phyloP scores from a whole-genome alignment of 2,113 vertebrate species.

The Syngnathus typhle region DNA sequence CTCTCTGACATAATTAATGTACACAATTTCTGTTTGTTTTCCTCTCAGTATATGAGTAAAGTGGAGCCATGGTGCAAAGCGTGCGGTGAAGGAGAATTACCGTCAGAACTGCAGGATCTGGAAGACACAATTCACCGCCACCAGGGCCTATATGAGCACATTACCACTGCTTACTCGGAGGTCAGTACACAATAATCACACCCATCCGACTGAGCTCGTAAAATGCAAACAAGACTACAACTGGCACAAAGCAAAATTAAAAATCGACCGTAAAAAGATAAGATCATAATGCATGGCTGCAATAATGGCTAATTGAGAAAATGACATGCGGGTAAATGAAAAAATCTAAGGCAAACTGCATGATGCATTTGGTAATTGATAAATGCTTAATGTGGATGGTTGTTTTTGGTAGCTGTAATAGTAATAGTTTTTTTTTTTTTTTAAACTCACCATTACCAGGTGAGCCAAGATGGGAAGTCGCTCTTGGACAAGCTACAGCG shows the following conservation, averaged over 20 bases:
- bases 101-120: conserved; percentile 93
- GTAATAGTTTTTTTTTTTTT: no score
- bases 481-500: conserved; percentile 93
- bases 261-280: neutral
- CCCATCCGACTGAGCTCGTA: neutral
- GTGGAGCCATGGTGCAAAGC: conserved; percentile 97
- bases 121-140: conserved; percentile 97
- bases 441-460: conserved; percentile 63
- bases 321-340: no score
- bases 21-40: conserved; percentile 6
- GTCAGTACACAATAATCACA: conserved; percentile 51
- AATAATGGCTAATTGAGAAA: neutral
- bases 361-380: no score
- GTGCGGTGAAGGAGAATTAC: conserved; percentile 93
- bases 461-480: conserved; percentile 96
- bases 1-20: neutral
- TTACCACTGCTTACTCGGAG: conserved; percentile 92
- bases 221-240: neutral
- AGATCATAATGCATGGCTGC: neutral
- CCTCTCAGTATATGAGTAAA: conserved; percentile 89
- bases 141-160: conserved; percentile 94
- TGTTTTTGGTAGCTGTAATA: neutral
- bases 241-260: no score
- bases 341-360: no score
- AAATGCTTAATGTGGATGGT: neutral